A percentile compares a stretch with the other conserved stretches of the same genome.
Conservation (phyloP, 2,113 vertebrate genomes). For the Poicephalus meyeri region DNA sequence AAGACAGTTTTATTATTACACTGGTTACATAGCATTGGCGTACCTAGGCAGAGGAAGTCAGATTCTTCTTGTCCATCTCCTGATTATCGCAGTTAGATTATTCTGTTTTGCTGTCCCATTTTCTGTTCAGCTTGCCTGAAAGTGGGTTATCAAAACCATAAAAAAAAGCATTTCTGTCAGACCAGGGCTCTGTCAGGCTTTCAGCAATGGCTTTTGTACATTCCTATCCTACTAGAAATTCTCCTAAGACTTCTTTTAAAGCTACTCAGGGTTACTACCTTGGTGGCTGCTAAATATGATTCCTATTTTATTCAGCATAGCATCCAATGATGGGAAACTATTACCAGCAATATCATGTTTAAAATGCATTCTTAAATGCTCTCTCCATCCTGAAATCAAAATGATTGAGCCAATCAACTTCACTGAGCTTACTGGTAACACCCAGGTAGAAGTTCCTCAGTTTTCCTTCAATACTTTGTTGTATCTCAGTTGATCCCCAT, state of each 20-base stretch:
- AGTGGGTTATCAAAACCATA: not conserved
- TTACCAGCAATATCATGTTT: not conserved
- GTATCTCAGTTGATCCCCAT: not conserved
- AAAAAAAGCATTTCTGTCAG: not conserved
- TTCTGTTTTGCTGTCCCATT: not conserved
- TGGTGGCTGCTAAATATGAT: not conserved
- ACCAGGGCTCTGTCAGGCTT: not conserved
- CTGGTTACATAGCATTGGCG: not conserved
- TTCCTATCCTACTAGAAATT: not conserved
- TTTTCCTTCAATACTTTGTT: not conserved
- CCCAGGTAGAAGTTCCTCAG: not conserved
- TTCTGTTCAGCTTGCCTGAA: constrained; percentile 2
- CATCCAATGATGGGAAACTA: not conserved
- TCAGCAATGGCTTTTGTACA: not conserved
- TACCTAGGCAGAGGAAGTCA: not conserved
- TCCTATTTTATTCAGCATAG: not conserved
- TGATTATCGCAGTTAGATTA: not conserved
- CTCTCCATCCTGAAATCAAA: not conserved
- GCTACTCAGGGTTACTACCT: not conserved
- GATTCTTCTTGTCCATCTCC: not conserved
- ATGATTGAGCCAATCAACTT: not conserved
- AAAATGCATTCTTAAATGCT: not conserved
- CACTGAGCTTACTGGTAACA: not conserved
- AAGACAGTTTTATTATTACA: not conserved
- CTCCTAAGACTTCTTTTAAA: not conserved